Evolutionary conservation across 2,888 invertebrate species (phyloP), one percentile per base, ranked within the genome.

Genomic region (Ferdinandea cuprea): DNA sequence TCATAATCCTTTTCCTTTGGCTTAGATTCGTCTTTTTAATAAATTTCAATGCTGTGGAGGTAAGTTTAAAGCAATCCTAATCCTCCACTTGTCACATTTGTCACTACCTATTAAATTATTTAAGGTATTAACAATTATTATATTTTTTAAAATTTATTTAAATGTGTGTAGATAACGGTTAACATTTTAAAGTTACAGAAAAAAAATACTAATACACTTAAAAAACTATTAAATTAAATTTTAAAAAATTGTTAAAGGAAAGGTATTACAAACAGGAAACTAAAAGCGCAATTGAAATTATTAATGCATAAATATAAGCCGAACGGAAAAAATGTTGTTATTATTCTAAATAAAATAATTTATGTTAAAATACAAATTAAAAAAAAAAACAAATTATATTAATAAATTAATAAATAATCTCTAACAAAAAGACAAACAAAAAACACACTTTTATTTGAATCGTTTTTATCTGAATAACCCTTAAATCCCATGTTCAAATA

Each of bases 261-360:
- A 21, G 46, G 56, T 54, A 59, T 11, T 25, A 40, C 7, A 30
- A 13, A 19, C 3, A 9, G 7, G 35, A 46, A 0, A 35, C 1
- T 56, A 9, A 65, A 15, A 59, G 28, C 17, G 35, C 17, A 56
- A 54, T 61, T 50, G 21, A 78, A 63, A 44, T 65, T 81, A 71
- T 81, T 74, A 74, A 48, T 71, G 81, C 71, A 59, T 76, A 54
- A 59, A 9, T 37, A 48, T 76, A 61, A 71, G 66, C 65, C 58
- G 71, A 58, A 54, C 58, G 52, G 46, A 56, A 30, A 69, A 66
- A 32, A 77, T 61, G 77, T 81, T 81, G 81, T 81, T 81, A 81
- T 77, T 81, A 76, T 77, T 81, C 66, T 76, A 71, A 80, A 72
- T 35, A 42, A 58, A 44, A 54, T 54, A 65, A 19, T 32, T 59